A percentile compares a stretch with the other conserved stretches of the same genome.
These are phyloP conservation scores for Adineta ricciae DNA, from an alignment of 2,888 invertebrate species.

Conservation along the genomic window DNA sequence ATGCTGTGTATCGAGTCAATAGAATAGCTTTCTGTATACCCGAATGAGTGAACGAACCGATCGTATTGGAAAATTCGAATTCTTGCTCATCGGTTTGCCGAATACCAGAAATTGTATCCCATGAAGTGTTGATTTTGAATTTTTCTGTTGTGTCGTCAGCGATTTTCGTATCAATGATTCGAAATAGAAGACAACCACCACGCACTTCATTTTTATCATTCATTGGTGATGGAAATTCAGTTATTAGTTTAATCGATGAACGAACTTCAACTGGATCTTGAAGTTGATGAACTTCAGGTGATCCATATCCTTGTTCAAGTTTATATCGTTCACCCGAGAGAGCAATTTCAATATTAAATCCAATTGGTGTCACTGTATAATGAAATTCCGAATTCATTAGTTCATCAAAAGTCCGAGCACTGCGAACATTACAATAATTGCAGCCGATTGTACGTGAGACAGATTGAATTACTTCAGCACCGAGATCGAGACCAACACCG, in stretches of 20 bases:
- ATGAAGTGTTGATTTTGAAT: neutral
- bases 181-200: constrained; percentile 2
- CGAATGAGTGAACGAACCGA: neutral
- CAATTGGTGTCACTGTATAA: constrained; percentile 16
- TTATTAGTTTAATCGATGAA: neutral
- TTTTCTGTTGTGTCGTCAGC: neutral
- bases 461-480: constrained; percentile 2
- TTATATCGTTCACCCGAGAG: neutral
- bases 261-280: neutral
- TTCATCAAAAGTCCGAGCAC: constrained; percentile 1
- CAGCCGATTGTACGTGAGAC: neutral
- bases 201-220: neutral
- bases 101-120: neutral
- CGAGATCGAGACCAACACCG: constrained; percentile 16
- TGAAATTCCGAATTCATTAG: constrained; percentile 20
- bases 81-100: neutral
- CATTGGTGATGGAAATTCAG: constrained; percentile 16
- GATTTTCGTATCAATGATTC: neutral
- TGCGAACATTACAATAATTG: constrained; percentile 21
- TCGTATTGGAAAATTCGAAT: neutral
- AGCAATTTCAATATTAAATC: neutral
- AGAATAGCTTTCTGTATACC: constrained; percentile 2
- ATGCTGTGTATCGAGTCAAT: neutral
- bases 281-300: constrained; percentile 3
- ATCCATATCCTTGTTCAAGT: neutral